A percentile compares a stretch with the other conserved stretches of the same genome.
phyloP scores from a whole-genome alignment of 2,113 vertebrate genomes.

The Actenoides hombroni region DNA sequence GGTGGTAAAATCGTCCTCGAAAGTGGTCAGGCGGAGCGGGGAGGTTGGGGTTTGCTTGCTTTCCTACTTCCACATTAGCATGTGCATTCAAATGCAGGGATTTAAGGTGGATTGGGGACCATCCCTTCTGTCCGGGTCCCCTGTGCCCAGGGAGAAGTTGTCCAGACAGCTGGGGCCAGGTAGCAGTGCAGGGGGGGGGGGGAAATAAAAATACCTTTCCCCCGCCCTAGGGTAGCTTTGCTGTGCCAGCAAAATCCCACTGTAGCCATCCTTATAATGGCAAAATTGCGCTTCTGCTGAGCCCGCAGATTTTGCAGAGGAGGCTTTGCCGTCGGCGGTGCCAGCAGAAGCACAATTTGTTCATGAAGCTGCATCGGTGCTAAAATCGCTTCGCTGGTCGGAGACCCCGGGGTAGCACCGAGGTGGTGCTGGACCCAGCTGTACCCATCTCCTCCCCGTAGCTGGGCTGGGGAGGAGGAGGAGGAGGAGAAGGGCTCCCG shows the following conservation, averaged over 20 bases:
- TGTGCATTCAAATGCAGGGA: background rate
- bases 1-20: background rate
- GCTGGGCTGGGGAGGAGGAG: background rate
- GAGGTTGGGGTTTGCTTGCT: background rate
- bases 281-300: conserved; percentile 59
- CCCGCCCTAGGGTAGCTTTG: background rate
- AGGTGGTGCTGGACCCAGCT: fast-evolving
- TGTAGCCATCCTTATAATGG: conserved; percentile 45
- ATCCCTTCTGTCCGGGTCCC: background rate
- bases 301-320: conserved; percentile 17
- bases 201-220: background rate
- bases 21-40: background rate
- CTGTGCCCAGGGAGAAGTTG: conserved; percentile 16
- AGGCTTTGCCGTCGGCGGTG: background rate
- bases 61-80: background rate
- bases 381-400: background rate
- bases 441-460: fast-evolving
- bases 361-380: background rate
- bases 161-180: background rate
- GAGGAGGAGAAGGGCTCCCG: fast-evolving
- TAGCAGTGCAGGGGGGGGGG: background rate
- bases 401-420: fast-evolving
- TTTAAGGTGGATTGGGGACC: background rate
- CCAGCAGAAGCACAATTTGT: conserved; percentile 18
- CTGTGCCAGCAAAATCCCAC: conserved; percentile 46